These are phyloP conservation scores for Lycia hirtaria DNA, from an alignment of 2,888 invertebrate species.

Conservation along the genomic window DNA sequence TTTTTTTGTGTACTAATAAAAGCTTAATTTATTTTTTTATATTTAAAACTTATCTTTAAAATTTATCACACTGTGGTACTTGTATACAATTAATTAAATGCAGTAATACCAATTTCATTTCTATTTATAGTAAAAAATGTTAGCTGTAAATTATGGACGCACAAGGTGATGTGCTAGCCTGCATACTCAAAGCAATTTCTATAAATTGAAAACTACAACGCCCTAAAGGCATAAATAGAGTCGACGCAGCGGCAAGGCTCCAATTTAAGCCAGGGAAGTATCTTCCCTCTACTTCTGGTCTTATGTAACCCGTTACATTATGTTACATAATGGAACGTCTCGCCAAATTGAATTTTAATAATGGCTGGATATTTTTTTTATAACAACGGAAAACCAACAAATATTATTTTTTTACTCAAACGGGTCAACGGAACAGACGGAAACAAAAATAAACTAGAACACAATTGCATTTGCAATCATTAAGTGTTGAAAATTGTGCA, in stretches of 20 bases:
- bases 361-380: not conserved
- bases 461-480: slow-evolving; percentile 26
- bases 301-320: slow-evolving; percentile 13
- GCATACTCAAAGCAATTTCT: slow-evolving; percentile 5
- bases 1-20: no score
- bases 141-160: not conserved
- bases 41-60: no score
- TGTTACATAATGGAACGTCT: slow-evolving; percentile 7
- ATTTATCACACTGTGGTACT: no score
- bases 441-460: slow-evolving; percentile 26
- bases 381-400: slow-evolving; percentile 4
- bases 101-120: not conserved
- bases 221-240: slow-evolving; percentile 25
- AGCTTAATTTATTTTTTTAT: no score
- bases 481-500: slow-evolving; percentile 47
- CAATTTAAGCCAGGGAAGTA: slow-evolving; percentile 15
- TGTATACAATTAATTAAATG: no score
- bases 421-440: slow-evolving; percentile 13
- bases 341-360: not conserved
- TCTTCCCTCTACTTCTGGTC: slow-evolving; percentile 8
- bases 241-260: slow-evolving; percentile 18
- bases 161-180: not conserved
- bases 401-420: slow-evolving; percentile 17
- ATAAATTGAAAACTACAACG: slow-evolving; percentile 35
- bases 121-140: not conserved